Evolutionary conservation across 2,888 invertebrate species (phyloP), one percentile per base, ranked within the genome.

Genomic region (Gryllus longicercus): DNA sequence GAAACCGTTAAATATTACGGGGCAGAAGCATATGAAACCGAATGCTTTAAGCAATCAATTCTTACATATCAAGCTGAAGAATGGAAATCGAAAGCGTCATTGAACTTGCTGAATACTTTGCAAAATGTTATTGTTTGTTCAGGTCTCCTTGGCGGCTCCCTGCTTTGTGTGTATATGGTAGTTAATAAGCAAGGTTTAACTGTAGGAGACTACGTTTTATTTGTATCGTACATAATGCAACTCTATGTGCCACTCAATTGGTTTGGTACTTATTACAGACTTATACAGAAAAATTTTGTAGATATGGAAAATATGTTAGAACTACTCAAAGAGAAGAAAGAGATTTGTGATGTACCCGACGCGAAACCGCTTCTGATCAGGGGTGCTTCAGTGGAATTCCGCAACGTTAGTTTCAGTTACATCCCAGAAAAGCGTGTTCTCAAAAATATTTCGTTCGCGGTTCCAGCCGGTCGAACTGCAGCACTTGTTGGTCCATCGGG

Each of bases 231-330:
- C 85, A 93, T 99, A 25, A 92, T 97, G 83, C 99, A 97, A 85
- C 89, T 99, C 49, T 99, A 98, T 86, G 95, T 95, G 81, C 99
- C 99, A 0, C 89, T 99, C 79, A 99, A 99, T 89, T 99, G 96
- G 94, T 97, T 99, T 86, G 99, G 99, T 50, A 98, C 98, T 3
- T 98, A 97, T 85, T 99, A 99, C 86, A 96, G 98, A 85, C 95
- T 96, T 80, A 98, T 99, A 81, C 99, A 99, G 86, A 96, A 96
- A 89, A 96, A 97, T 86, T 99, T 99, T 85, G 93, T 99, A 23
- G 99, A 99, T 86, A 99, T 99, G 99, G 99, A 99, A 88, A 99
- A 99, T 87, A 98, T 99, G 99, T 97, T 99, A 86, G 98, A 98
- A 84, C 88, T 99, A 82, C 89, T 99, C 85, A 91, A 94, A 75